Percentiles rank a stretch among this genome's conserved stretches.
These are phyloP conservation scores for Bombus confusus DNA, from an alignment of 1,140 invertebrate species.

Conservation along the genomic window DNA sequence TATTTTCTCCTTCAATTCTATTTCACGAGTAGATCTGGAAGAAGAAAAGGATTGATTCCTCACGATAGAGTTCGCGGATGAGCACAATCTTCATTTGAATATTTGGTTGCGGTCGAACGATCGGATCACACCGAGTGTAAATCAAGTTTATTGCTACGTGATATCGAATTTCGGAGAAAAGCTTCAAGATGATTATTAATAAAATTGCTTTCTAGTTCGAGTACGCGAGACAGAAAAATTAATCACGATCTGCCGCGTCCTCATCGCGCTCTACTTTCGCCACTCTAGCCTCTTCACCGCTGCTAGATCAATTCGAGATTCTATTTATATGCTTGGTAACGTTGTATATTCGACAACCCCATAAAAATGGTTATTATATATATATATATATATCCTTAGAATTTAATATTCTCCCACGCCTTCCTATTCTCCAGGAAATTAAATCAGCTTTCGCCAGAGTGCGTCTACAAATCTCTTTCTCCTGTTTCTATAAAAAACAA, in stretches of 20 bases:
- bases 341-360: background rate
- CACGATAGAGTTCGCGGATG: background rate
- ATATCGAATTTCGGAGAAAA: background rate
- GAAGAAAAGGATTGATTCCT: background rate
- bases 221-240: background rate
- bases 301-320: too few species aligned
- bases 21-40: background rate
- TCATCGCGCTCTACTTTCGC: background rate
- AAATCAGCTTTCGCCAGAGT: background rate
- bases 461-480: too few species aligned
- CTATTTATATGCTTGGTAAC: background rate
- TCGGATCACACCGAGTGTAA: background rate
- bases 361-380: background rate
- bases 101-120: background rate
- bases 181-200: too few species aligned
- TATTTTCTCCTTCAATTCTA: background rate
- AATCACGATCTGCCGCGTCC: background rate
- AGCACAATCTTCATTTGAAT: background rate
- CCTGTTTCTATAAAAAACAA: background rate
- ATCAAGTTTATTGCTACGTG: constrained; percentile 2
- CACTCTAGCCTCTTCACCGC: background rate
- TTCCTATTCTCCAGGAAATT: background rate
- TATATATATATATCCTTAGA: background rate
- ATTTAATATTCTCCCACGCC: background rate
- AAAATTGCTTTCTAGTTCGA: background rate